A percentile compares a stretch with the other conserved stretches of the same genome.
Conservation (phyloP, 2,113 vertebrate species). For the Solenodon paradoxus region DNA sequence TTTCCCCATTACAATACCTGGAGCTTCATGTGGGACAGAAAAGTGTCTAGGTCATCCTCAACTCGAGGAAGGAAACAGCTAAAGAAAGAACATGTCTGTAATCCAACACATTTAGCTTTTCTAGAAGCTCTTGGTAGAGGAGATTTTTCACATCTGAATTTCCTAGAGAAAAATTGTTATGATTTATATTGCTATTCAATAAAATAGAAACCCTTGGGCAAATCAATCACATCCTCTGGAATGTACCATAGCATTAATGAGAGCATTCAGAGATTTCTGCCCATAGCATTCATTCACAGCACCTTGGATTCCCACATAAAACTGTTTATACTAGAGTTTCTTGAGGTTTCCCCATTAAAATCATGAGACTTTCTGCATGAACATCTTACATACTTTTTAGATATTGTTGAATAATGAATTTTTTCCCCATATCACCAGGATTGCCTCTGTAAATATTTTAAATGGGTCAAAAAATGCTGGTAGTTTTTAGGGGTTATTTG, state of each 20-base stretch:
- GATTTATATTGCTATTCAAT: not conserved
- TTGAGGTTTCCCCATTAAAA: not conserved
- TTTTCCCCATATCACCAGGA: constrained; percentile 36
- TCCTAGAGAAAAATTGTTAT: not conserved
- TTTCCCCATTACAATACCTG: not conserved
- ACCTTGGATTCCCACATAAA: not conserved
- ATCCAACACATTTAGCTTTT: not conserved
- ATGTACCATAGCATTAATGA: not conserved
- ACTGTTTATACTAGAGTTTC: not conserved
- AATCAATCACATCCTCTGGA: not conserved
- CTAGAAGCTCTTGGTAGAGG: not conserved
- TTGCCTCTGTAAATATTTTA: constrained; percentile 55
- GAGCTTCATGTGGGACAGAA: not conserved
- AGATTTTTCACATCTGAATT: not conserved
- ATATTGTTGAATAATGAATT: constrained; percentile 14
- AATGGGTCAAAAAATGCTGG: constrained; percentile 37
- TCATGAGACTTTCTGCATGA: not conserved
- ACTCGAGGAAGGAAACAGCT: not conserved
- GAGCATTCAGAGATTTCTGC: not conserved
- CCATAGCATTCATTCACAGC: not conserved
- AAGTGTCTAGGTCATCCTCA: not conserved
- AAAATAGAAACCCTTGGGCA: not conserved
- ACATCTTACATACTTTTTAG: not conserved
- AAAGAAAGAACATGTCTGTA: not conserved
- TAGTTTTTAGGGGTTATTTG: constrained; percentile 49